Evolutionary conservation across 2,797 vertebrate genomes (phyloP), one percentile per base, ranked within the genome.

Genomic region (Halcyon smyrnensis): DNA sequence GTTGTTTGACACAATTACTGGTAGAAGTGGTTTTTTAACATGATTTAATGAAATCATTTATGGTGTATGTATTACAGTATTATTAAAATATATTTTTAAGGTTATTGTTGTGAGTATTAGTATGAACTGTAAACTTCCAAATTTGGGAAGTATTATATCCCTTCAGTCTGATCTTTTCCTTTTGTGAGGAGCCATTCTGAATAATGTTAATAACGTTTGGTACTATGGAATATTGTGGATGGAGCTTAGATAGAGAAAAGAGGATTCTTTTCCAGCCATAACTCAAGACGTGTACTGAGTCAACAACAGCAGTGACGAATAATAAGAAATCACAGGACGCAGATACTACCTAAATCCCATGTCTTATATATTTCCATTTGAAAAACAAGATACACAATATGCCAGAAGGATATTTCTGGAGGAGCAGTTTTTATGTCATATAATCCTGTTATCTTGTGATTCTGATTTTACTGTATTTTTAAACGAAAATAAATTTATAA

Each of bases 311-410:
- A 84, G 50, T 76, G 84, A 70, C 59, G 81, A 95, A 94, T 46
- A 62, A 24, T 70, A 91, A 69, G 85, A 65, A 86, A 82, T 32
- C 56, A 43, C n/a, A 71, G 83, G 56, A 84, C 59, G 25, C 32
- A 91, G 84, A 73, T 88, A 81, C 30, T 95, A 37, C 89, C 83
- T 82, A 89, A 96, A 90, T 71, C 27, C 18, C 73, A 28, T 93
- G 43, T n/a, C 37, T 82, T 43, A 12, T 9, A 1, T 51, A 60
- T 56, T 79, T 84, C 15, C 30, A 75, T 94, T 92, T 87, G 32
- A 60, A 89, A 78, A 95, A 93, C 21, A 77, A 41, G 2, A 20
- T 14, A 32, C 13, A 8, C 54, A 84, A 24, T 34, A 10, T 65
- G 9, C 53, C 82, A 59, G 1, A 41, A 78, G n/a, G 8, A 50